Base-by-base conservation (phyloP, 2,797 vertebrate genomes). In the Rhinatrema bivittatum region DNA sequence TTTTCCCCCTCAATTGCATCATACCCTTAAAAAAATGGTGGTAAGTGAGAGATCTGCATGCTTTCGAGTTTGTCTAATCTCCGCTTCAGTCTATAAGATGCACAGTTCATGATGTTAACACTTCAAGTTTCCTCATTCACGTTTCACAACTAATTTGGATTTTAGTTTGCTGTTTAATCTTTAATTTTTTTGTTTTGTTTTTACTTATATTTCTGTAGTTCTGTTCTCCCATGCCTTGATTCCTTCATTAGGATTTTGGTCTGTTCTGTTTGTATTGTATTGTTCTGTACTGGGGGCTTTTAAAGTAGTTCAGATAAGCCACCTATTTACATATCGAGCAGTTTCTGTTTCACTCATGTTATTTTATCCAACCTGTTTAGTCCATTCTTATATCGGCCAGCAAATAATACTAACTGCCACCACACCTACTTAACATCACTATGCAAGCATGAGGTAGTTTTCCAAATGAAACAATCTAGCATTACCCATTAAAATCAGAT, bases 1-100 rank as follows among this genome's bases (percentile, higher is more conserved):
- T 81, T 69, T 69, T 56, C 53, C 61, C 82, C 87, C 74, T 88
- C 83, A 91, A 93, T 91, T 88, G 89, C 87, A 87, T 88, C 91
- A 88, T 87, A 87, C 84, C 84, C 85, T 90, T 84, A 85, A 90
- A 88, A 57, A 81, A 84, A 73, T 76, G 91, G 88, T 94, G 95
- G 93, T 98, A 98, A 96, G 95, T 97, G 87, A 81, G 84, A 85
- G 79, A 77, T 84, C 67, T 94, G 94, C 94, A 98, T 94, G 95
- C 80, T 87, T 91, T 75, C 74, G 85, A 91, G 78, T 91, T 87
- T 78, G 81, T 79, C 81, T 81, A 87, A 83, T 83, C 77, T 88
- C 74, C 64, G 74, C 83, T 87, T 91, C 81, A 86, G 85, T 88
- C 85, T 86, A 74, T 82, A 68, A 71, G 68, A 80, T 47, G 81